phyloP scores from a whole-genome alignment of 2,888 invertebrate genomes.

The Leptinotarsa tumamoca region DNA sequence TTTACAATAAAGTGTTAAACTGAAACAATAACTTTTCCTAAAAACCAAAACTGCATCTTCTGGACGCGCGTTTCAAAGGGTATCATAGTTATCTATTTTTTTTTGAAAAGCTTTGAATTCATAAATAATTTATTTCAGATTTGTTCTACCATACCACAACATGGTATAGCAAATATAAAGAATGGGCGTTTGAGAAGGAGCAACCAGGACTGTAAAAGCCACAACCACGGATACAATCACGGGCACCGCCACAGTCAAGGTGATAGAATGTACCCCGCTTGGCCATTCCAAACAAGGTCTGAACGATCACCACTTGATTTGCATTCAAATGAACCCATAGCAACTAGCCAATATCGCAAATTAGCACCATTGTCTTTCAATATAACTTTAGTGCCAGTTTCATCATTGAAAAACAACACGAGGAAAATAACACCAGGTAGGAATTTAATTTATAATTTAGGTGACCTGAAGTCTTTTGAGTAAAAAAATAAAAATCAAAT shows the following conservation, averaged over 20 bases:
- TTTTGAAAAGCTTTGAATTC: too few relatives aligned
- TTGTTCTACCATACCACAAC: background rate
- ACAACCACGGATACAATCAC: background rate
- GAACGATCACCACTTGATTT: background rate
- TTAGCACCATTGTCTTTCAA: background rate
- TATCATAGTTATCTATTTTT: too few relatives aligned
- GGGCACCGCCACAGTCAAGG: background rate
- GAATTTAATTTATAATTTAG: background rate
- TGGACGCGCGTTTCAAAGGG: too few relatives aligned
- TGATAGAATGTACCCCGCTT: background rate
- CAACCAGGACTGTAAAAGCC: background rate
- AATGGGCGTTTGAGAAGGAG: background rate
- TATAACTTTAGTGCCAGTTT: background rate
- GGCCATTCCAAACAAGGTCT: background rate
- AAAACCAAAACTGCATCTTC: too few relatives aligned
- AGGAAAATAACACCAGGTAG: background rate
- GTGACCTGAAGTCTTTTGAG: too few relatives aligned
- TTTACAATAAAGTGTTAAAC: too few relatives aligned
- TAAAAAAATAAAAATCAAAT: too few relatives aligned
- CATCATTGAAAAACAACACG: background rate
- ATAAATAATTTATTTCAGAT: background rate
- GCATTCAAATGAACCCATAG: background rate
- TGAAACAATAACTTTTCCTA: too few relatives aligned
- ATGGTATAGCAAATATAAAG: background rate
- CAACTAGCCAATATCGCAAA: background rate